Evolutionary conservation across 2,888 invertebrate species (phyloP), one percentile per base, ranked within the genome.

Genomic region (Agonopterix alstromeriana): DNA sequence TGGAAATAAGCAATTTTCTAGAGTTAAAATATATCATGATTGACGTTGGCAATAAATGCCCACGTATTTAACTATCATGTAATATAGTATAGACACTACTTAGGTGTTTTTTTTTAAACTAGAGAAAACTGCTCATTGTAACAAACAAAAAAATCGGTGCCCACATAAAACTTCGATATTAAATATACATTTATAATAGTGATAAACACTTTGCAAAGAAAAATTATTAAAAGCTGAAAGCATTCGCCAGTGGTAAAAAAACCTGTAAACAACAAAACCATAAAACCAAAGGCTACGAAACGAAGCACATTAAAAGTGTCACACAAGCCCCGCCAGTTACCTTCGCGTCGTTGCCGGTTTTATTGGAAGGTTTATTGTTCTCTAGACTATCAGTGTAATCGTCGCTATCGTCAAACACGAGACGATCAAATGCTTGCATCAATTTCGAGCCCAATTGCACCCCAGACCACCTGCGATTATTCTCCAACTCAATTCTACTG

Each of bases 381-480:
- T 93, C 94, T 59, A 94, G 84, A 75, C 94, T 94, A 78, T 94
- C 94, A 8, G 93, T 92, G 69, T 94, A 94, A 73, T 93, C 93
- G 60, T 92, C 93, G 53, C 93, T 92, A 65, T 93, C 93, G 53
- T 90, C 91, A 52, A 90, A 90, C 48, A 90, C 90, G 35, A 94
- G 81, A 63, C 93, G 90, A 69, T 94, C 94, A 61, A 94, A 93
- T 2, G 93, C 93, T 64, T 93, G 92, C 77, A 93, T 93, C 60
- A 94, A 82, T 64, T 93, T 93, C 0, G 93, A 92, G 46, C 92
- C 92, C 56, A 93, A 78, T 53, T 93, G 92, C 41, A 93, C 92
- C 38, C 92, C 92, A 42, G 94, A 94, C 93, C 94, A 94, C 58
- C 94, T 89, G 67, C 94, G 93, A 61, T 92, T 93, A 35, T 59